Evolutionary conservation across 2,888 invertebrate species (phyloP).

Genomic region (Plutella xylostella): DNA sequence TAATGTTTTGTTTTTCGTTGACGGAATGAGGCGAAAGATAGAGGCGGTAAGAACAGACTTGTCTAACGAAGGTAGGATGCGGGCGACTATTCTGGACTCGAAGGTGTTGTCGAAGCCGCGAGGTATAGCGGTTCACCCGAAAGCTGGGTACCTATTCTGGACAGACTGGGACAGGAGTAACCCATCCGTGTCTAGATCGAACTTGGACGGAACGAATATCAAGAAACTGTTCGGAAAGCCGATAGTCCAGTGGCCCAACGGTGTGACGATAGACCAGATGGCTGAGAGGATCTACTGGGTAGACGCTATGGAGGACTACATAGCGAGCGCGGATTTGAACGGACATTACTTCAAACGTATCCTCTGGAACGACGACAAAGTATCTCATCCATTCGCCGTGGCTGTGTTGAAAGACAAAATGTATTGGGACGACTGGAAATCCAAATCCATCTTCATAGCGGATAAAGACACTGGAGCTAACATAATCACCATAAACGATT

Average conservation of each 20-base stretch:
- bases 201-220: constrained; percentile 81
- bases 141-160: constrained; percentile 84
- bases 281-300: constrained; percentile 89
- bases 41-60: constrained; percentile 81
- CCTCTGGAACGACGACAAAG: constrained; percentile 72
- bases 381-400: constrained; percentile 88
- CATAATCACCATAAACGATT: constrained; percentile 69
- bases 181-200: constrained; percentile 83
- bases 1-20: constrained; percentile 88
- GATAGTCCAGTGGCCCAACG: constrained; percentile 87
- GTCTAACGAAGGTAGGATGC: constrained; percentile 73
- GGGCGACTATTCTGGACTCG: constrained; percentile 79
- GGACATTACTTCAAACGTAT: constrained; percentile 77
- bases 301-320: constrained; percentile 85
- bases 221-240: constrained; percentile 74
- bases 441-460: constrained; percentile 80
- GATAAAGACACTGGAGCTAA: constrained; percentile 81
- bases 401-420: constrained; percentile 86
- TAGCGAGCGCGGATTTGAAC: constrained; percentile 80
- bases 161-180: constrained; percentile 87
- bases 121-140: constrained; percentile 87
- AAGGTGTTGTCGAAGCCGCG: constrained; percentile 78
- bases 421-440: constrained; percentile 93
- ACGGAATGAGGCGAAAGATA: constrained; percentile 82
- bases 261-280: constrained; percentile 86